phyloP scores from a whole-genome alignment of 1,140 invertebrate genomes.

The Drosophila arawakana region DNA sequence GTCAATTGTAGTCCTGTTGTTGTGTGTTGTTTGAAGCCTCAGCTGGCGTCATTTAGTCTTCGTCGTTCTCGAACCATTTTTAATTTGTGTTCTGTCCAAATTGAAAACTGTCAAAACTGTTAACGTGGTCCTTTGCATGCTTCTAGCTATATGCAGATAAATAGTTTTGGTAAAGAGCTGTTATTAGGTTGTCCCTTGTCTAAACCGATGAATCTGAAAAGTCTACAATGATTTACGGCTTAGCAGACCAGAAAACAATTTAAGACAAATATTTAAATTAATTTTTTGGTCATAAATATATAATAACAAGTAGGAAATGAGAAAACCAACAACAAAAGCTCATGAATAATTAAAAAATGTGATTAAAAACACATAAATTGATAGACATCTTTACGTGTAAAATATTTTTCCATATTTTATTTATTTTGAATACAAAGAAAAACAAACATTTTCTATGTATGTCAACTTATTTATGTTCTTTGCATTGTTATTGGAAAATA shows the following conservation, averaged over 20 bases:
- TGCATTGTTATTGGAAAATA: not conserved
- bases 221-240: slow-evolving; percentile 1
- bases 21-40: slow-evolving; percentile 40
- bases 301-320: not conserved
- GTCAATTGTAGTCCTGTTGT: slow-evolving; percentile 24
- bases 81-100: slow-evolving; percentile 69
- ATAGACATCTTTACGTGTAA: too few species aligned
- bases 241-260: not conserved
- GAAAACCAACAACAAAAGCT: not conserved
- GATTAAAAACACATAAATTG: too few species aligned
- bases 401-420: too few species aligned
- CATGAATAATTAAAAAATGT: not conserved
- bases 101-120: slow-evolving; percentile 80
- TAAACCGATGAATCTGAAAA: not conserved
- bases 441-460: too few species aligned
- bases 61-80: slow-evolving; percentile 54
- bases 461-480: too few species aligned
- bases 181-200: slow-evolving; percentile 8
- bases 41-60: slow-evolving; percentile 68
- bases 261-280: slow-evolving; percentile 11
- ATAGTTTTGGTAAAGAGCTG: slow-evolving; percentile 45
- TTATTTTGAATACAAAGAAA: too few species aligned
- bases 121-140: slow-evolving; percentile 51
- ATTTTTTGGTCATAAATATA: not conserved
- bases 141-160: slow-evolving; percentile 39